These are phyloP conservation scores for Odontocolon sp. DNA, from an alignment of 2,888 invertebrate genomes.

Conservation along the genomic window DNA sequence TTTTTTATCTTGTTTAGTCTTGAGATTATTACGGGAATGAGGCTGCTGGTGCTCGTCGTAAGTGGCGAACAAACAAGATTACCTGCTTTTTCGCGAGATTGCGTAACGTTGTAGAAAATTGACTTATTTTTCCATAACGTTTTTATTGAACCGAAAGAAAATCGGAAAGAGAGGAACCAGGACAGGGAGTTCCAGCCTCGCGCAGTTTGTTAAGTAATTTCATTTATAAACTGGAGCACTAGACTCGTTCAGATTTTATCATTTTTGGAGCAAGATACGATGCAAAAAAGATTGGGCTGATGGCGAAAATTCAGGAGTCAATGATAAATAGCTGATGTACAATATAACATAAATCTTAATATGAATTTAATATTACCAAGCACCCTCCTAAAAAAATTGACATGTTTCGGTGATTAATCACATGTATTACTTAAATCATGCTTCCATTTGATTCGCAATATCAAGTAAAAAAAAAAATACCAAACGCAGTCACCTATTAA, in stretches of 20 bases:
- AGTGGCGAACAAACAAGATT: constrained; percentile 64
- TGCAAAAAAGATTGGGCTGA: background rate
- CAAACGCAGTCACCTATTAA: background rate
- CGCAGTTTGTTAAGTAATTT: constrained; percentile 68
- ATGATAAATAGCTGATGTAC: constrained; percentile 2
- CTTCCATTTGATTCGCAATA: too few species aligned
- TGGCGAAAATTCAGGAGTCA: background rate
- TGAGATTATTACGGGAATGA: constrained; percentile 36
- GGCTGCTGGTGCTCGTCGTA: constrained; percentile 56
- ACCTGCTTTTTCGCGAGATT: constrained; percentile 66
- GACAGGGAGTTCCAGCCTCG: constrained; percentile 3
- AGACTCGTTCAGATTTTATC: constrained; percentile 36
- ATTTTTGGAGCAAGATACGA: constrained; percentile 31
- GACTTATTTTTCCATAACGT: constrained; percentile 63
- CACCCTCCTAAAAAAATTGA: too few species aligned
- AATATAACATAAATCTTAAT: background rate
- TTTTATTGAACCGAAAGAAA: constrained; percentile 49
- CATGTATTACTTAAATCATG: too few species aligned
- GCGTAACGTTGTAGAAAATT: constrained; percentile 67
- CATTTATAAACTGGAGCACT: constrained; percentile 38
- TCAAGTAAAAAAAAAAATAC: background rate
- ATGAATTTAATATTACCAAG: constrained; percentile 10
- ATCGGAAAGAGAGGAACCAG: background rate
- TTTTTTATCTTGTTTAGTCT: constrained; percentile 40
- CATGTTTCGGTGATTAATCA: too few species aligned